phyloP scores from a whole-genome alignment of 1,140 invertebrate genomes.

The Drosophila insularis region DNA sequence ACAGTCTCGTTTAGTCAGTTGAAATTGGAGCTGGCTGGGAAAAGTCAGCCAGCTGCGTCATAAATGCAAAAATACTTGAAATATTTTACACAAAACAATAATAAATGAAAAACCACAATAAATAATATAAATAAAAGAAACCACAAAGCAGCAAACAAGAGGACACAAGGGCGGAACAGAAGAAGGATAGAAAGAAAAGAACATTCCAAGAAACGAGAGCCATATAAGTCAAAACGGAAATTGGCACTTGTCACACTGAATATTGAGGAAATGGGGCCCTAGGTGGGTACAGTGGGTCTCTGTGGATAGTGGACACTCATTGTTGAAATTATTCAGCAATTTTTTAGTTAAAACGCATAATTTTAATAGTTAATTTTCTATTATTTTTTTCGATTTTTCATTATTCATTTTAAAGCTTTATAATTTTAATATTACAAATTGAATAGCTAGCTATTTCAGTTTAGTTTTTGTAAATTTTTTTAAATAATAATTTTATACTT shows the following conservation, averaged over 20 bases:
- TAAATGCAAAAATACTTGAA: conserved; percentile 17
- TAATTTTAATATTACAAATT: no score
- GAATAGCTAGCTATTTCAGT: no score
- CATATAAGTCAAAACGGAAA: background rate
- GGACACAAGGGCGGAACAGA: background rate
- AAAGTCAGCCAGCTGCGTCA: conserved; percentile 27
- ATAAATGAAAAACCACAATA: background rate
- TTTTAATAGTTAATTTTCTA: no score
- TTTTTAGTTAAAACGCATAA: background rate
- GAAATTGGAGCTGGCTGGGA: conserved; percentile 68
- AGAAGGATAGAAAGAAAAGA: background rate
- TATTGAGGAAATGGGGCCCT: background rate
- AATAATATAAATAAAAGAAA: background rate
- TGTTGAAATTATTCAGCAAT: no score
- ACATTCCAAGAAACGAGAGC: background rate
- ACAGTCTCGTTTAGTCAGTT: conserved; percentile 20
- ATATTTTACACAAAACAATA: conserved; percentile 10
- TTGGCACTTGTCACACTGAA: background rate
- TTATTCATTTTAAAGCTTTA: no score
- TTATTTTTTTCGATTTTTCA: no score
- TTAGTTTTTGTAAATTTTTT: no score
- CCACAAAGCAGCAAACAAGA: background rate
- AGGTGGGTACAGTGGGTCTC: background rate
- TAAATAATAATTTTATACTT: no score
- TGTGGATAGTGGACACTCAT: background rate